Evolutionary conservation across 2,888 invertebrate species (phyloP).

Genomic region (Rhagonycha lutea): DNA sequence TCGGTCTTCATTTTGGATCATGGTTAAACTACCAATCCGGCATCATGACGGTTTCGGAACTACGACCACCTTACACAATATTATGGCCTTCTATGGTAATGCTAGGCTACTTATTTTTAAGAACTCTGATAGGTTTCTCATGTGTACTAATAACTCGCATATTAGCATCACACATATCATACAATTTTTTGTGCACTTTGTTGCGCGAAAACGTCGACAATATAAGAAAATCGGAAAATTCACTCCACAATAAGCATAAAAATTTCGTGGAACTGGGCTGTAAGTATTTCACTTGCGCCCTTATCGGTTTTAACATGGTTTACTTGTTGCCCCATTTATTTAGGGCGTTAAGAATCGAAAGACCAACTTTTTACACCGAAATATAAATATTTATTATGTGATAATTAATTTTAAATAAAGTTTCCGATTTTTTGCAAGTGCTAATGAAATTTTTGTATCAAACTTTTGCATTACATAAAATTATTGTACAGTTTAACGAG

Average conservation of each 20-base stretch:
- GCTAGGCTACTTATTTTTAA: conserved; percentile 67
- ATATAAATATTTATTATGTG: conserved; percentile 58
- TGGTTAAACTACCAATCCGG: conserved; percentile 86
- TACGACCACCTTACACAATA: conserved; percentile 71
- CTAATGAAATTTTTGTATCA: background rate
- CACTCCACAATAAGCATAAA: conserved; percentile 70
- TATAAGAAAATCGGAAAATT: conserved; percentile 67
- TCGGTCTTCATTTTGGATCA: conserved; percentile 77
- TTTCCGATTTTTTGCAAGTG: background rate
- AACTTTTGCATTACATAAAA: background rate
- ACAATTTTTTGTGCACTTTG: conserved; percentile 71
- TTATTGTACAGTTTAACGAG: background rate
- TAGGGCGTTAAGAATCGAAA: conserved; percentile 72
- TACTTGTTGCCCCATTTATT: conserved; percentile 81
- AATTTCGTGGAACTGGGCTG: conserved; percentile 80
- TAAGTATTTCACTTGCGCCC: conserved; percentile 80
- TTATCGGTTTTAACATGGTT: conserved; percentile 79
- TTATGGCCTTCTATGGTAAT: conserved; percentile 79
- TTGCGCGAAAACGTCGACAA: conserved; percentile 69
- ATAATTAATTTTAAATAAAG: background rate
- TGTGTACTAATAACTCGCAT: conserved; percentile 72
- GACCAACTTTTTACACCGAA: conserved; percentile 86
- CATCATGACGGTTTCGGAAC: conserved; percentile 63
- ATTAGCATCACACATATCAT: conserved; percentile 70
- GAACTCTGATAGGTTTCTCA: conserved; percentile 77